Percentiles rank a stretch among this genome's conserved stretches.
These are phyloP conservation scores for Ichneumoninae sp. DNA, from an alignment of 2,888 invertebrate genomes.

Conservation along the genomic window DNA sequence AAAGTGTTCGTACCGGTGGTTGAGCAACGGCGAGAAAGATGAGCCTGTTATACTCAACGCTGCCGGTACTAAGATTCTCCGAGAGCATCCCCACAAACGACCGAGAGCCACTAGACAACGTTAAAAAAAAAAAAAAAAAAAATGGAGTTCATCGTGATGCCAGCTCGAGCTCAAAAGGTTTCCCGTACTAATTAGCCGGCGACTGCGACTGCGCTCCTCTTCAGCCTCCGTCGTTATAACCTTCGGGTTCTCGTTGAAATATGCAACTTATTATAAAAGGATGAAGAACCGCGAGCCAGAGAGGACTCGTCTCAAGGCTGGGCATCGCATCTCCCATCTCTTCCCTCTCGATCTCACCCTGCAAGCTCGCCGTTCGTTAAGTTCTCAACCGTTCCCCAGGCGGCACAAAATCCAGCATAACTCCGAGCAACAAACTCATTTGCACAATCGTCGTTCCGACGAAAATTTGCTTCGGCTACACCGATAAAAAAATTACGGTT, in stretches of 20 bases:
- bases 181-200: conserved; percentile 57
- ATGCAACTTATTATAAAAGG: conserved; percentile 38
- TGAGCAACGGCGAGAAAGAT: conserved; percentile 14
- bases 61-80: conserved; percentile 30
- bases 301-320: conserved; percentile 32
- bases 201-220: conserved; percentile 42
- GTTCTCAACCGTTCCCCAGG: conserved; percentile 24
- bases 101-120: conserved; percentile 27
- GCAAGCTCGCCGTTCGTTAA: conserved; percentile 28
- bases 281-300: conserved; percentile 36
- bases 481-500: too few relatives aligned
- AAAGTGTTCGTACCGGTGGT: conserved; percentile 32
- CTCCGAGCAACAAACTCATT: conserved; percentile 32
- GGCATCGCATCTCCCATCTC: conserved; percentile 7
- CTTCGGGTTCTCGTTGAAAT: conserved; percentile 40
- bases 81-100: conserved; percentile 27
- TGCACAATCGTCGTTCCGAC: not conserved
- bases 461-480: not conserved
- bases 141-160: conserved; percentile 35
- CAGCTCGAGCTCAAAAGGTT: conserved; percentile 54
- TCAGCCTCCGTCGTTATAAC: conserved; percentile 38
- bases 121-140: not conserved
- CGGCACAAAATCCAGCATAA: conserved; percentile 29
- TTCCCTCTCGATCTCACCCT: not conserved
- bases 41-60: conserved; percentile 9